A percentile compares a stretch with the other conserved stretches of the same genome.
Evolutionary conservation across 2,113 vertebrate species (phyloP).

Genomic region (Ciconia boyciana): DNA sequence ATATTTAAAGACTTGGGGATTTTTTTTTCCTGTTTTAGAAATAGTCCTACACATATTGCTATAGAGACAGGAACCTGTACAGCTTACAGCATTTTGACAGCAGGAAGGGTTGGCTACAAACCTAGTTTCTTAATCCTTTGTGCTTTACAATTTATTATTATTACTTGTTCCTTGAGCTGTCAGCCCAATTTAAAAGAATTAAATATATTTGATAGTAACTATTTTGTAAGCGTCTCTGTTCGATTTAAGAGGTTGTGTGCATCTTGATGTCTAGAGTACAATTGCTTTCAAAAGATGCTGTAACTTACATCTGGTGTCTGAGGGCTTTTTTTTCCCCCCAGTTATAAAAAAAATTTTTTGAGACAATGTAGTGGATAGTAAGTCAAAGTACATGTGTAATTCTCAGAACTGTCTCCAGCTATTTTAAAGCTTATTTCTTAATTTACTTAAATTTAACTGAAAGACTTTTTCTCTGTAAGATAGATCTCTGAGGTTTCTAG

Average conservation of each 20-base stretch:
- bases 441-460: neutral
- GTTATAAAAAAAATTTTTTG: neutral
- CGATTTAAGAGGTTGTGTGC: neutral
- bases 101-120: neutral
- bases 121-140: neutral
- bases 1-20: neutral
- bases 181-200: neutral
- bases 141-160: neutral
- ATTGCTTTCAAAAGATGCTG: neutral
- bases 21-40: neutral
- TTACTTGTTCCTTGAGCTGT: neutral
- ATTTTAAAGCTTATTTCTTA: neutral
- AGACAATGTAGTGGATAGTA: neutral
- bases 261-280: neutral
- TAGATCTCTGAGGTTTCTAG: neutral
- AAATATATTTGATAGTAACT: neutral
- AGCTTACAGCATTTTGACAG: neutral
- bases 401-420: neutral
- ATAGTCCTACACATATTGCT: neutral
- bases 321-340: fast-evolving
- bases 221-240: neutral
- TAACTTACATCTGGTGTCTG: neutral
- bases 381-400: neutral
- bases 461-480: neutral
- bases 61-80: neutral